Base-by-base conservation (phyloP, 2,888 invertebrate species). In the Hydropsyche betteni region DNA sequence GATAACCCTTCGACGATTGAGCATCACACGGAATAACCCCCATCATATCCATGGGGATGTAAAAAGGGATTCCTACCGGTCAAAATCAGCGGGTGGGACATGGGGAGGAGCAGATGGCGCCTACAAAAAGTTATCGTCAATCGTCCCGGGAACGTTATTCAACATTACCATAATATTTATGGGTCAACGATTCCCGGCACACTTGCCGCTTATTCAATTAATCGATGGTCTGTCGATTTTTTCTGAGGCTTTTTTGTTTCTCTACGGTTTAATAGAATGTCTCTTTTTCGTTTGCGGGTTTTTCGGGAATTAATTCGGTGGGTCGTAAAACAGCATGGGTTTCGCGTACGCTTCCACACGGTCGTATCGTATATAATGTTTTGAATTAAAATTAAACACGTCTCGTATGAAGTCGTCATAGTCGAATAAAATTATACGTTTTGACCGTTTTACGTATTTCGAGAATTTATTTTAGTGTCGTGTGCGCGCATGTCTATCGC, bases 71-170 rank as follows among this genome's bases (percentile, higher is more conserved):
- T 44, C 4, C 44, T 44, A 44, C 44, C 44, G 10, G 10, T 44
- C 44, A 44, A 10, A 44, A 44, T 44, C 44, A 44, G 44, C 71
- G 68, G 34, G 52, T 55, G 72, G 68, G 69, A 16, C 44, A 12
- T 36, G 72, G 53, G 24, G 76, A 74, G 71, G 55, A 64, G 76
- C 79, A 79, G 79, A 72, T 79, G 79, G 79, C 79, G 79, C 79
- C 77, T 55, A 79, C 77, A 79, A 77, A 78, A 74, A 76, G 58
- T 76, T 77, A 77, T 77, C 75, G 53, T 61, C 68, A 74, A 75
- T 69, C 77, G 64, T 77, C 74, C 55, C 58, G n/a, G 33, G 36
- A 50, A 36, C 36, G 52, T 70, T 72, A 58, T 58, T 58, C 55
- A 50, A 36, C 36, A 70, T 70, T 72, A 58, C 72, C 72, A 72